Percentiles rank a stretch among this genome's conserved stretches.
These are phyloP conservation scores for Heliconius congener DNA, from an alignment of 1,140 invertebrate genomes.

Conservation along the genomic window DNA sequence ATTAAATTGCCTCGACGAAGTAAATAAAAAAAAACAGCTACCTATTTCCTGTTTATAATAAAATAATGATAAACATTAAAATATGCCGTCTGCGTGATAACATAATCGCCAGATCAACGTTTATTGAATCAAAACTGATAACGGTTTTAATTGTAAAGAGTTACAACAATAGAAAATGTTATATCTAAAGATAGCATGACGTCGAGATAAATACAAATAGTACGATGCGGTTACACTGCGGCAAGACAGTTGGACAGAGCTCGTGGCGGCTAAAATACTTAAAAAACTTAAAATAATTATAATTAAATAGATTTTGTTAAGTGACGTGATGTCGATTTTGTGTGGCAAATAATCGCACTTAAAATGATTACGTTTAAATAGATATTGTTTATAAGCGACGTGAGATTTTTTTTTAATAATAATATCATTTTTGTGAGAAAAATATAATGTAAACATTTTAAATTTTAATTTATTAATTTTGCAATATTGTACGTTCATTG, in stretches of 20 bases:
- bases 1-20: too few relatives aligned
- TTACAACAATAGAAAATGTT: constrained; percentile 13
- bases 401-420: neutral
- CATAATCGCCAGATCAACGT: constrained; percentile 1
- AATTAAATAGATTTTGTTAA: neutral
- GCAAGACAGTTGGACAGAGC: neutral
- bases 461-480: neutral
- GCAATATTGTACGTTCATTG: neutral
- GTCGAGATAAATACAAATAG: neutral
- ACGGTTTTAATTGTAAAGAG: neutral
- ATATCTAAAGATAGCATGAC: constrained; percentile 20
- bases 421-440: neutral
- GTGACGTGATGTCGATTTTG: neutral
- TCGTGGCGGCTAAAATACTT: neutral
- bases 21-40: too few relatives aligned
- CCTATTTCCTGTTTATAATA: neutral
- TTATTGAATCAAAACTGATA: constrained; percentile 24
- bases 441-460: neutral
- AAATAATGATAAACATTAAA: neutral
- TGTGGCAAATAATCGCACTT: neutral
- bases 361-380: constrained; percentile 4
- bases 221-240: constrained; percentile 17
- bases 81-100: neutral
- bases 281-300: neutral
- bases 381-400: neutral